Percentiles rank a stretch among this genome's conserved stretches.
Conservation (phyloP, 2,888 invertebrate genomes). For the Hypolimnas misippus region DNA sequence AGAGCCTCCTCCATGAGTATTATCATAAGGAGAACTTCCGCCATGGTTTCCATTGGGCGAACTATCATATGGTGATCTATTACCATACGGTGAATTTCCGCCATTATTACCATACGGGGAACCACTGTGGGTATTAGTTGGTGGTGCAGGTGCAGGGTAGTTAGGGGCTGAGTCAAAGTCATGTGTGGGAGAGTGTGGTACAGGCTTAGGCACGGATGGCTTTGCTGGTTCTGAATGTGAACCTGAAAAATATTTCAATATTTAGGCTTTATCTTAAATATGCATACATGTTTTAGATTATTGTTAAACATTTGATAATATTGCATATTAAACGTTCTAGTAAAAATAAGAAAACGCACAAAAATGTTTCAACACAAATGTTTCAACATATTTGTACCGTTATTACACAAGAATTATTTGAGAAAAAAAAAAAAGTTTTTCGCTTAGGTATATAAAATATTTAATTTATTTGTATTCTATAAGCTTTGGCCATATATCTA, state of each 20-base stretch:
- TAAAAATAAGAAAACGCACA: too few relatives aligned
- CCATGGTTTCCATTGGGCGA: constrained; percentile 31
- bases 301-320: too few relatives aligned
- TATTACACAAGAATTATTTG: too few relatives aligned
- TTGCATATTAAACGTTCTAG: too few relatives aligned
- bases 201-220: constrained; percentile 59
- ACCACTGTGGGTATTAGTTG: constrained; percentile 45
- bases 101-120: constrained; percentile 39
- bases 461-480: too few relatives aligned
- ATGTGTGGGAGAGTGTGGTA: constrained; percentile 59
- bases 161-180: constrained; percentile 67
- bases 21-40: constrained; percentile 36
- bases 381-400: too few relatives aligned
- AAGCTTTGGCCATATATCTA: too few relatives aligned
- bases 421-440: too few relatives aligned
- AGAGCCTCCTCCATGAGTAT: constrained; percentile 34
- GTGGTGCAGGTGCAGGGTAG: constrained; percentile 76
- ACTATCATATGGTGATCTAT: constrained; percentile 32
- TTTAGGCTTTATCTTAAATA: too few relatives aligned
- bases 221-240: constrained; percentile 67
- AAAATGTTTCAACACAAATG: too few relatives aligned
- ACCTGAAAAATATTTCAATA: constrained; percentile 57
- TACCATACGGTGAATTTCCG: constrained; percentile 35
- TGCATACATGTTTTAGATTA: too few relatives aligned
- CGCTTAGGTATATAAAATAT: too few relatives aligned